These are phyloP conservation scores for Pantherophis alleghaniensis DNA, from an alignment of 2,797 vertebrate genomes.

Conservation along the genomic window DNA sequence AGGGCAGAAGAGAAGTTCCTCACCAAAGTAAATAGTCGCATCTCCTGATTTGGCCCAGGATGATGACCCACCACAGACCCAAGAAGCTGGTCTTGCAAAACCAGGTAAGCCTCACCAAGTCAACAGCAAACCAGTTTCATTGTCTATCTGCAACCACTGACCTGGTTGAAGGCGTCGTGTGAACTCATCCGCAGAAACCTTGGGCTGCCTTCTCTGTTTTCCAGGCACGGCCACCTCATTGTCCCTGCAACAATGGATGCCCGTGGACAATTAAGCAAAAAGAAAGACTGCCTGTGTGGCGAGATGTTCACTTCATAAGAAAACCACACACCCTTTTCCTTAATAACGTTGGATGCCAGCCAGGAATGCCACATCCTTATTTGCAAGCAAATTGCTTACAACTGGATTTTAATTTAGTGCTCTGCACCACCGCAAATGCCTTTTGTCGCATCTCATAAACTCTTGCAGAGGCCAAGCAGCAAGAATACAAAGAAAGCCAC, in stretches of 20 bases:
- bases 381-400: conserved; percentile 39
- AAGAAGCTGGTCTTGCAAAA: neutral
- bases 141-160: neutral
- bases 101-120: neutral
- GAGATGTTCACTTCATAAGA: neutral
- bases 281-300: neutral
- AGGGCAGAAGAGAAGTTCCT: neutral
- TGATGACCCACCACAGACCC: neutral
- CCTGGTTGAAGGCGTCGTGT: neutral
- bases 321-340: conserved; percentile 8
- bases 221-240: neutral
- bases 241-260: neutral
- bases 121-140: neutral
- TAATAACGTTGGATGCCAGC: neutral
- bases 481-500: neutral
- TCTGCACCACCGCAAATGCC: neutral
- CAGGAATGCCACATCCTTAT: neutral
- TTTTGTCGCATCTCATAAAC: conserved; percentile 15
- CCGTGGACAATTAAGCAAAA: neutral
- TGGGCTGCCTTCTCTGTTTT: neutral
- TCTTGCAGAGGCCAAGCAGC: neutral
- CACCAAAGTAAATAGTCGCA: neutral
- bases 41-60: neutral
- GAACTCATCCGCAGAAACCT: neutral
- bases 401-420: conserved; percentile 27